Conservation (phyloP, 2,113 vertebrate species). For the Lutjanus erythropterus region DNA sequence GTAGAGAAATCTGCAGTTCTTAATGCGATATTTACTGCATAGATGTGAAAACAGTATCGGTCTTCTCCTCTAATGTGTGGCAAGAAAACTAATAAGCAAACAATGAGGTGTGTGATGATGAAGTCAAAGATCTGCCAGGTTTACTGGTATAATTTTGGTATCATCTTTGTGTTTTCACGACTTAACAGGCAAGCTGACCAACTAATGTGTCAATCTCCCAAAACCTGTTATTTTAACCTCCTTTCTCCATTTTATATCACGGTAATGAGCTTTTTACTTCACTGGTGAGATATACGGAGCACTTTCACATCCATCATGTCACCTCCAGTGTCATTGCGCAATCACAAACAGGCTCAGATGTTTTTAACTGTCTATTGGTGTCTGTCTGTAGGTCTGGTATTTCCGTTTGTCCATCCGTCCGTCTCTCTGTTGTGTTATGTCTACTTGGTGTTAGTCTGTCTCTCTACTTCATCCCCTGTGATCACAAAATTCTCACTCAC, state of each 20-base stretch:
- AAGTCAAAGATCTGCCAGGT: background rate
- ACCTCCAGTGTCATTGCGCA: constrained; percentile 28
- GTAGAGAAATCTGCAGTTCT: too few relatives aligned
- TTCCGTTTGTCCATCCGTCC: constrained; percentile 45
- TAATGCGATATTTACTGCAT: background rate
- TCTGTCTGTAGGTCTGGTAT: constrained; percentile 40
- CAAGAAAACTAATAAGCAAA: background rate
- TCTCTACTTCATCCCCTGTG: constrained; percentile 32
- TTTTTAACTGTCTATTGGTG: constrained; percentile 55
- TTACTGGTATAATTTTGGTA: background rate
- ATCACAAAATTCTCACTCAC: constrained; percentile 1
- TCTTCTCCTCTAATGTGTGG: background rate
- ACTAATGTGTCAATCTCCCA: background rate
- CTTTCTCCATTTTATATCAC: constrained; percentile 11
- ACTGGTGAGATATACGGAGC: constrained; percentile 19
- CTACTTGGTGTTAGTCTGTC: constrained; percentile 31
- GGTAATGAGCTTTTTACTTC: constrained; percentile 6
- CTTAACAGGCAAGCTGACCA: constrained; percentile 1
- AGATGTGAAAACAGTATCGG: background rate
- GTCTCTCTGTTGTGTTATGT: constrained; percentile 37
- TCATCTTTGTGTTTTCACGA: constrained; percentile 14
- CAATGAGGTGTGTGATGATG: background rate
- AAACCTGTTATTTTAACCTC: background rate
- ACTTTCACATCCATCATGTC: constrained; percentile 49
- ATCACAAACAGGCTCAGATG: constrained; percentile 50